These are phyloP conservation scores for Hassar affinis DNA, from an alignment of 2,113 vertebrate species.

Conservation along the genomic window DNA sequence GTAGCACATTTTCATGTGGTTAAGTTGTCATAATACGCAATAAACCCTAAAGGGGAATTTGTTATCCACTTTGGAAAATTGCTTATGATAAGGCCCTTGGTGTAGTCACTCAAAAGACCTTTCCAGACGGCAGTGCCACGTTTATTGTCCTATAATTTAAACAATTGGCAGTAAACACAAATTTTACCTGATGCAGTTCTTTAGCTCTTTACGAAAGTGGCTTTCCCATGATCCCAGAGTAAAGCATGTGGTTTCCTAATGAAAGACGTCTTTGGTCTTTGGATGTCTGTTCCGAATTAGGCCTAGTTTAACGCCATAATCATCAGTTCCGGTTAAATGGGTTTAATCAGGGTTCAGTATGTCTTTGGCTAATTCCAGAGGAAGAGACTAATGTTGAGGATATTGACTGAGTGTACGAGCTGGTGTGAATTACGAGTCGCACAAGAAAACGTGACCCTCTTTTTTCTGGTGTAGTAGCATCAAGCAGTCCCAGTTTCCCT, in stretches of 20 bases:
- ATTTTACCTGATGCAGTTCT: conserved; percentile 73
- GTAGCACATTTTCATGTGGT: conserved; percentile 79
- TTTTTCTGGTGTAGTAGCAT: conserved; percentile 21
- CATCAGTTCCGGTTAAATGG: conserved; percentile 82
- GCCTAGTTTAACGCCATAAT: conserved; percentile 82
- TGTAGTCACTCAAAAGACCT: conserved; percentile 74
- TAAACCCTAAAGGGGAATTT: conserved; percentile 81
- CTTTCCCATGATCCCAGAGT: conserved; percentile 11
- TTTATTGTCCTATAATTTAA: conserved; percentile 87
- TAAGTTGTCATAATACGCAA: conserved; percentile 81
- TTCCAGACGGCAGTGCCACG: conserved; percentile 72
- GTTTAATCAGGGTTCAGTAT: conserved; percentile 86
- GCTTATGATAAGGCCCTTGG: conserved; percentile 76
- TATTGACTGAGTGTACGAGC: conserved; percentile 84
- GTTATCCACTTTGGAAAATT: conserved; percentile 82
- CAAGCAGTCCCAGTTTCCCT: conserved; percentile 19
- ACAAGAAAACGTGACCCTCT: conserved; percentile 41
- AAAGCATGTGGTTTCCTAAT: conserved; percentile 67
- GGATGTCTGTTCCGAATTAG: conserved; percentile 82
- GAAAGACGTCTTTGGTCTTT: conserved; percentile 81
- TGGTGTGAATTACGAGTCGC: conserved; percentile 60
- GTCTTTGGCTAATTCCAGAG: conserved; percentile 83
- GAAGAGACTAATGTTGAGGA: conserved; percentile 85
- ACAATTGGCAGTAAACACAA: conserved; percentile 79
- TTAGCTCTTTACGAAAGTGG: conserved; percentile 42